Percentiles rank a stretch among this genome's conserved stretches.
Evolutionary conservation across 2,888 invertebrate genomes (phyloP).

Genomic region (Oxystoma pomonae): DNA sequence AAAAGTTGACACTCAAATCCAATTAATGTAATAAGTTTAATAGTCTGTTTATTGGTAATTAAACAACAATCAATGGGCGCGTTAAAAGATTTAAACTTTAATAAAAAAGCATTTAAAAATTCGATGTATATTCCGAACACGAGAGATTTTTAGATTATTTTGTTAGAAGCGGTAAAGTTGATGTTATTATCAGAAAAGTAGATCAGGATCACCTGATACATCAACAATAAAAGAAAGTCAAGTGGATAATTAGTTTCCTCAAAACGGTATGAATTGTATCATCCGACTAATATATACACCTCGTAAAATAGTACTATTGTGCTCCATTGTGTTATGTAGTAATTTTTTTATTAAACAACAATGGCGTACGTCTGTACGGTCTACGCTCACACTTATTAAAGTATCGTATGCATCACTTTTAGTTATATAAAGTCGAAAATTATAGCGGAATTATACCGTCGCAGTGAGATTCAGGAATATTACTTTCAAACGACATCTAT

Average conservation of each 20-base stretch:
- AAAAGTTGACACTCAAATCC: background rate
- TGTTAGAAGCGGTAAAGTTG: too few species aligned
- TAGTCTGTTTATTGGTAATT: background rate
- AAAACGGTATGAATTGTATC: conserved; percentile 13
- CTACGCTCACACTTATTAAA: background rate
- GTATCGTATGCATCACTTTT: background rate
- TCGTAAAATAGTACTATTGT: conserved; percentile 22
- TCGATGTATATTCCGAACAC: too few species aligned
- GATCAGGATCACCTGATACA: background rate
- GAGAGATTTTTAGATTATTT: too few species aligned
- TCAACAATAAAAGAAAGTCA: background rate
- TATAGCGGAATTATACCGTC: background rate
- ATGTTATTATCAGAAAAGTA: background rate
- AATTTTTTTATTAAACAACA: conserved; percentile 22
- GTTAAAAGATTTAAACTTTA: background rate
- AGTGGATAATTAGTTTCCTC: background rate
- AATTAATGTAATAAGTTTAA: background rate
- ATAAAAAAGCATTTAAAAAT: background rate
- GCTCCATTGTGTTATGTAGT: too few species aligned
- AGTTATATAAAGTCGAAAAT: background rate
- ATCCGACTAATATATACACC: conserved; percentile 14
- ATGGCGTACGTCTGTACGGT: conserved; percentile 11
- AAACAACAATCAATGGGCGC: background rate
- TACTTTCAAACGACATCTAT: background rate
- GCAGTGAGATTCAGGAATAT: background rate